Percentiles rank a stretch among this genome's conserved stretches.
Conservation (phyloP, 2,888 invertebrate genomes). For the Trichacis sp. region DNA sequence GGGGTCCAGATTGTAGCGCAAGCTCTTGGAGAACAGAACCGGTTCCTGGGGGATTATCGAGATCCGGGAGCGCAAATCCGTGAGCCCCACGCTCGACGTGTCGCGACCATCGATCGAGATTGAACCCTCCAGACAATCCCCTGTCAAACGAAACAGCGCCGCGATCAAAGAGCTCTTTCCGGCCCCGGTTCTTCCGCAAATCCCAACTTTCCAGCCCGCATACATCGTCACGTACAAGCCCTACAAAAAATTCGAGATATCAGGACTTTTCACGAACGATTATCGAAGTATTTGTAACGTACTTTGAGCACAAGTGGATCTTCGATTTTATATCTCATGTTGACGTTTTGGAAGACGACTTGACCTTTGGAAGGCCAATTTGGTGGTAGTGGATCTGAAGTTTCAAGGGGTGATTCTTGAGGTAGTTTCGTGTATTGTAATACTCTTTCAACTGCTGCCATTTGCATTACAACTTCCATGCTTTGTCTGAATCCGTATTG, state of each 20-base stretch:
- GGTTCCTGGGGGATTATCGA: constrained; percentile 82
- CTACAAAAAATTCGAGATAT: constrained; percentile 34
- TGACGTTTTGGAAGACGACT: constrained; percentile 74
- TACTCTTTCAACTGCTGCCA: constrained; percentile 85
- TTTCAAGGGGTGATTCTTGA: constrained; percentile 71
- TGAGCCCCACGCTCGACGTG: constrained; percentile 78
- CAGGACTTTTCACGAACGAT: neutral
- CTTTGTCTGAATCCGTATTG: constrained; percentile 83
- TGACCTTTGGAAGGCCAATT: constrained; percentile 79
- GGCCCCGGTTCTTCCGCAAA: constrained; percentile 87
- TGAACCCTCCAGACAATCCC: constrained; percentile 77
- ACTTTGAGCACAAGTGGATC: constrained; percentile 74
- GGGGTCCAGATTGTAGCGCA: constrained; percentile 81
- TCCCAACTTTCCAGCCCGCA: constrained; percentile 82
- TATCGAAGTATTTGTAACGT: neutral
- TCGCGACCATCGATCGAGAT: constrained; percentile 86
- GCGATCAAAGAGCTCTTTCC: constrained; percentile 85
- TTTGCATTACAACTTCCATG: constrained; percentile 79
- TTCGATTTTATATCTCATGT: constrained; percentile 74
- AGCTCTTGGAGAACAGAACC: constrained; percentile 76
- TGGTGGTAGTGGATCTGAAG: constrained; percentile 70
- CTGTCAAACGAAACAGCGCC: constrained; percentile 83
- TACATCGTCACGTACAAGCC: constrained; percentile 78
- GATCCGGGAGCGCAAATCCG: constrained; percentile 80
- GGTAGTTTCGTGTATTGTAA: constrained; percentile 82